phyloP scores from a whole-genome alignment of 2,797 vertebrate genomes.

The Artibeus lituratus region DNA sequence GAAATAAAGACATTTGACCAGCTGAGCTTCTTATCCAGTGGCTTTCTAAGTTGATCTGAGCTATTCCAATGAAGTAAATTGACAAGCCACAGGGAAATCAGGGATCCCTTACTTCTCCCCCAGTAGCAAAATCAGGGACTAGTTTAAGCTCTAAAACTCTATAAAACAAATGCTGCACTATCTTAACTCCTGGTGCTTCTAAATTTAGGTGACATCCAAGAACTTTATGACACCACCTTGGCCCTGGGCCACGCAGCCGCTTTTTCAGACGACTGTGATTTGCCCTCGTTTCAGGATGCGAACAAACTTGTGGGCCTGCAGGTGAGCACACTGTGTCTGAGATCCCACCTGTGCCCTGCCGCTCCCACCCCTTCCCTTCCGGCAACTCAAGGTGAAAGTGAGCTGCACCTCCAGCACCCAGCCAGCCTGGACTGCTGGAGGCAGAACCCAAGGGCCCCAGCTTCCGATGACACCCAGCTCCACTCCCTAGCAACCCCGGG shows the following conservation, averaged over 20 bases:
- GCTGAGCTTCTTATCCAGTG: background rate
- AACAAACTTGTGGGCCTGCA: conserved; percentile 94
- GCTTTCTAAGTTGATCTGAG: background rate
- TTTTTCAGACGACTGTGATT: conserved; percentile 95
- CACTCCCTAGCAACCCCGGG: accelerated
- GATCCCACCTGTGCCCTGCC: background rate
- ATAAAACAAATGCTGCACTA: background rate
- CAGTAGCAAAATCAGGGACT: background rate
- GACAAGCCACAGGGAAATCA: background rate
- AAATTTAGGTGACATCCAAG: conserved; percentile 91
- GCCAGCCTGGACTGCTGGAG: background rate
- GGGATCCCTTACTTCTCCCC: background rate
- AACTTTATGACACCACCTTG: conserved; percentile 89
- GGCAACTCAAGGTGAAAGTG: accelerated
- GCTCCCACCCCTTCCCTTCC: background rate
- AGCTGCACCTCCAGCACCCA: background rate
- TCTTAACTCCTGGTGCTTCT: conserved; percentile 29
- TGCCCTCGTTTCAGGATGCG: conserved; percentile 93
- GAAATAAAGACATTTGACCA: background rate
- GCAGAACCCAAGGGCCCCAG: background rate
- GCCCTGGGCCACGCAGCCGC: conserved; percentile 92
- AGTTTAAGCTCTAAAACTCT: background rate
- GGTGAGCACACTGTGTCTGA: conserved; percentile 80
- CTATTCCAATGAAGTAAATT: background rate
- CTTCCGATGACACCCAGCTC: background rate